A percentile compares a stretch with the other conserved stretches of the same genome.
Evolutionary conservation across 1,140 invertebrate species (phyloP).

Genomic region (Fopius arisanus): DNA sequence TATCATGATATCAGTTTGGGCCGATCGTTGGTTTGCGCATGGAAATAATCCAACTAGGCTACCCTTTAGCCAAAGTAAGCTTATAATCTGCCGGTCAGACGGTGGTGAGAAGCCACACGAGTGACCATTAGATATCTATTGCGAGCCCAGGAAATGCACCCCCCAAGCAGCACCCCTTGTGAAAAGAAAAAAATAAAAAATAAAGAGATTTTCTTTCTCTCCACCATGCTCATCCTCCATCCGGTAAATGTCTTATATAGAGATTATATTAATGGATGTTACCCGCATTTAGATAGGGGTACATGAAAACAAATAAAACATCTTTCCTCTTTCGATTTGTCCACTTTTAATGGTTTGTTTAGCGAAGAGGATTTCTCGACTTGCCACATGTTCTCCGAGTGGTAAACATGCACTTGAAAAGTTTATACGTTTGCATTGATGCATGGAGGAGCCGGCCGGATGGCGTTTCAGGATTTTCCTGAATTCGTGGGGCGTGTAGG

Average conservation of each 20-base stretch:
- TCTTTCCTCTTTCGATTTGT: too few species aligned
- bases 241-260: too few species aligned
- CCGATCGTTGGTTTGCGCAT: slow-evolving; percentile 31
- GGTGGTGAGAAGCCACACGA: slow-evolving; percentile 60
- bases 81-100: slow-evolving; percentile 64
- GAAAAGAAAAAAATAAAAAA: too few species aligned
- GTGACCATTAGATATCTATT: slow-evolving; percentile 35
- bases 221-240: too few species aligned
- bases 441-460: not conserved
- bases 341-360: not conserved
- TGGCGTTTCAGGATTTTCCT: not conserved
- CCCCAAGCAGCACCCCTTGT: too few species aligned
- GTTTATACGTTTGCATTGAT: not conserved
- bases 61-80: slow-evolving; percentile 49
- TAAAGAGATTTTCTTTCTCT: too few species aligned
- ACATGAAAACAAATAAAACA: too few species aligned
- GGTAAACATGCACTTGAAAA: slow-evolving; percentile 7
- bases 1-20: slow-evolving; percentile 36
- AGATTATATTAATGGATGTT: too few species aligned
- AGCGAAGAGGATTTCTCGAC: not conserved
- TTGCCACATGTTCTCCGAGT: not conserved
- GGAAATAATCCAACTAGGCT: slow-evolving; percentile 49
- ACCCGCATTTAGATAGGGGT: too few species aligned
- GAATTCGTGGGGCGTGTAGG: slow-evolving; percentile 20
- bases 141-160: not conserved